Conservation (phyloP, 1,140 invertebrate species). For the Rhopalosiphum padi region DNA sequence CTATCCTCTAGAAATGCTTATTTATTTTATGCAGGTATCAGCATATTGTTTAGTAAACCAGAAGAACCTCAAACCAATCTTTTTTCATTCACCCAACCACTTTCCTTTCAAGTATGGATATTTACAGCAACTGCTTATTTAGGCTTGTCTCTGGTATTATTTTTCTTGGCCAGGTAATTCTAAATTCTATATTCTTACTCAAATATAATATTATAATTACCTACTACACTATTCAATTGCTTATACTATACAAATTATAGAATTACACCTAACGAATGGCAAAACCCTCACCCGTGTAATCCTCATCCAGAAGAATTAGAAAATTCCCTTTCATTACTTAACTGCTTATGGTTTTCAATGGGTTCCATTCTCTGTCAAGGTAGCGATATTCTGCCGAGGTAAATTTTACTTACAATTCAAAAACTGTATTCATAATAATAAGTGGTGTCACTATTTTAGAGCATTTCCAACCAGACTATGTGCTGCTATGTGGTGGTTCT, state of each 20-base stretch:
- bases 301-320: constrained; percentile 79
- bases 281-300: constrained; percentile 83
- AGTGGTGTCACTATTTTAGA: constrained; percentile 63
- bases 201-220: background rate
- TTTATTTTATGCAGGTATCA: constrained; percentile 69
- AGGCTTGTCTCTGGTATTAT: constrained; percentile 84
- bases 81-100: constrained; percentile 86
- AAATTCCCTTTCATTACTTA: constrained; percentile 90
- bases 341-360: constrained; percentile 95
- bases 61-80: constrained; percentile 75
- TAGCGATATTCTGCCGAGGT: constrained; percentile 90
- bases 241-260: constrained; percentile 65
- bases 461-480: constrained; percentile 80
- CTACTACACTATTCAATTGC: background rate
- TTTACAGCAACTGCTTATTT: constrained; percentile 89
- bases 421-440: background rate
- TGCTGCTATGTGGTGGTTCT: constrained; percentile 94
- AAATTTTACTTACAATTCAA: constrained; percentile 63
- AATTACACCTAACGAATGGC: constrained; percentile 94
- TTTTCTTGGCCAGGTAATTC: constrained; percentile 77
- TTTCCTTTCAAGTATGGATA: constrained; percentile 91
- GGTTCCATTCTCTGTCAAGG: constrained; percentile 93
- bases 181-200: background rate
- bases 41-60: constrained; percentile 79
- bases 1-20: background rate